phyloP scores from a whole-genome alignment of 2,888 invertebrate genomes.

The Tenthredo scrophulariae region DNA sequence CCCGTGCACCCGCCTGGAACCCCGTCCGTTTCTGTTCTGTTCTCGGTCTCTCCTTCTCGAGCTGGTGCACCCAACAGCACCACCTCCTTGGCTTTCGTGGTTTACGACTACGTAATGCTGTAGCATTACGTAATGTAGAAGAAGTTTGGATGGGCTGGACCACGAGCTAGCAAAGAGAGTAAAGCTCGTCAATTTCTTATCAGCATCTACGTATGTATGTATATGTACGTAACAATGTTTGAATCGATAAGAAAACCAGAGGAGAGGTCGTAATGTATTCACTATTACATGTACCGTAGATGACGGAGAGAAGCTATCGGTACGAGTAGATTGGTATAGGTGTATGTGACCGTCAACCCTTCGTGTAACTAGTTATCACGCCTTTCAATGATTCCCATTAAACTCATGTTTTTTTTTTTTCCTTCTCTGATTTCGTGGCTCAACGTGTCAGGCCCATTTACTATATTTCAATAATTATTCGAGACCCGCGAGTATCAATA shows the following conservation, averaged over 20 bases:
- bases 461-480: not conserved
- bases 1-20: conserved; percentile 38
- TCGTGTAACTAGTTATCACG: not conserved
- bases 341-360: conserved; percentile 24
- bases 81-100: conserved; percentile 34
- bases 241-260: conserved; percentile 5
- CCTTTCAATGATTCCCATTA: conserved; percentile 18
- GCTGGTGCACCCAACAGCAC: conserved; percentile 20
- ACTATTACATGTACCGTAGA: not conserved
- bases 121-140: conserved; percentile 28
- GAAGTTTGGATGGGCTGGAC: not conserved
- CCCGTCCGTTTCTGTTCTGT: conserved; percentile 12
- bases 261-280: conserved; percentile 11
- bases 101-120: conserved; percentile 35
- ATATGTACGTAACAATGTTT: not conserved
- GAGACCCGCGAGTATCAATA: not conserved
- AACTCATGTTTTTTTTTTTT: not conserved
- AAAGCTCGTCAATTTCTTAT: not conserved
- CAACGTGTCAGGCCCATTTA: not conserved
- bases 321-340: not conserved
- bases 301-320: not conserved
- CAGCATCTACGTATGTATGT: not conserved
- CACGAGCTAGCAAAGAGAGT: not conserved
- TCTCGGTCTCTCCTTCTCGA: conserved; percentile 14
- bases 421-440: not conserved